Percentiles rank a stretch among this genome's conserved stretches.
Conservation (phyloP, 2,797 vertebrate genomes). For the Orientallactaga sibirica region DNA sequence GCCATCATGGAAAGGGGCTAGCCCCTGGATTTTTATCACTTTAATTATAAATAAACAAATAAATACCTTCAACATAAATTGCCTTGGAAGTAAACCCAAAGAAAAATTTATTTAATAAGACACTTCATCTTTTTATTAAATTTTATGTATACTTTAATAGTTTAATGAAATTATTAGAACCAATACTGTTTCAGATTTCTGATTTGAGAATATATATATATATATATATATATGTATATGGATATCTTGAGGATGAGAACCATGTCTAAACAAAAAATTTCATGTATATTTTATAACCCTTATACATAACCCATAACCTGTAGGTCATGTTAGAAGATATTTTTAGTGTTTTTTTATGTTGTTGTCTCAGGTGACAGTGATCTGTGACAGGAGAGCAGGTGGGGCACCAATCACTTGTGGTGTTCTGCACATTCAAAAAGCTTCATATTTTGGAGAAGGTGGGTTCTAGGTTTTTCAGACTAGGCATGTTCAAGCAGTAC, state of each 20-base stretch:
- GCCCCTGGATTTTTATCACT: background rate
- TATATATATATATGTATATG: background rate
- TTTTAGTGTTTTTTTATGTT: background rate
- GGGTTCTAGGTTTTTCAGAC: conserved; percentile 5
- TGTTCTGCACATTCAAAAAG: background rate
- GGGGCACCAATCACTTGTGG: background rate
- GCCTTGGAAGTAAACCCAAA: conserved; percentile 24
- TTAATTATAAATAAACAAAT: conserved; percentile 10
- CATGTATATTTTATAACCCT: background rate
- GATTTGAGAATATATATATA: background rate
- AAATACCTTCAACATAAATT: background rate
- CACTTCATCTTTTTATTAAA: background rate
- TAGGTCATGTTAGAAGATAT: background rate
- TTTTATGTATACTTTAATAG: background rate
- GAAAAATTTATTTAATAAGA: background rate
- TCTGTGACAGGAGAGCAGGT: background rate
- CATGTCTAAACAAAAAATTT: background rate
- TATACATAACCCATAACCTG: background rate
- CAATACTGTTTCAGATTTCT: background rate
- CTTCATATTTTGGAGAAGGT: background rate
- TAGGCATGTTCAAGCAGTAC: background rate
- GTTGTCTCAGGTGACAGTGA: background rate
- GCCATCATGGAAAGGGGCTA: background rate
- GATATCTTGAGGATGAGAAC: background rate
- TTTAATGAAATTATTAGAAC: background rate